phyloP scores from a whole-genome alignment of 2,113 vertebrate genomes.

The Burhinus oedicnemus region DNA sequence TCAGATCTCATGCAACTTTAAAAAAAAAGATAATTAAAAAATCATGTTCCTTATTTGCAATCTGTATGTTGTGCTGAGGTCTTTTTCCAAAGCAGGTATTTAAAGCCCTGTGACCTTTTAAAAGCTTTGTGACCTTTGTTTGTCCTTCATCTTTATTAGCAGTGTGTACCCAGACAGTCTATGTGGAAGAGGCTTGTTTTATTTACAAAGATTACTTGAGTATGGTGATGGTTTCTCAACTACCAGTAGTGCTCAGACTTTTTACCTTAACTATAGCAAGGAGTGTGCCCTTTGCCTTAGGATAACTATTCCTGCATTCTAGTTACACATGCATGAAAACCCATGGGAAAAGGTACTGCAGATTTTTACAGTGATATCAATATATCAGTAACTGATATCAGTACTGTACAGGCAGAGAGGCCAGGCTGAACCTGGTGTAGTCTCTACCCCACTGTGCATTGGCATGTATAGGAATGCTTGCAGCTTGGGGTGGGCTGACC shows the following conservation, averaged over 20 bases:
- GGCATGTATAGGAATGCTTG: not conserved
- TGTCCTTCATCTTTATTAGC: not conserved
- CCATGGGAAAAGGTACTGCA: not conserved
- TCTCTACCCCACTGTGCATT: not conserved
- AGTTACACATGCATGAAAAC: not conserved
- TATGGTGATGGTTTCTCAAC: not conserved
- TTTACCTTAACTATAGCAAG: not conserved
- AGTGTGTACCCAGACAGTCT: not conserved
- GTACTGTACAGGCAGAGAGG: not conserved
- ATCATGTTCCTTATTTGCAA: not conserved
- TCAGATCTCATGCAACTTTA: not conserved
- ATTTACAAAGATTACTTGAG: not conserved
- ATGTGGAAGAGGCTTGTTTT: not conserved
- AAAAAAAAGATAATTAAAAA: not conserved
- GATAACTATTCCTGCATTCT: not conserved
- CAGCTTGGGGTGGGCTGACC: not conserved
- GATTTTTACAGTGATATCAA: not conserved
- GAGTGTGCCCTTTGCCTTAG: not conserved
- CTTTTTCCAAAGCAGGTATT: not conserved
- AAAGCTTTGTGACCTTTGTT: not conserved
- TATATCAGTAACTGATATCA: not conserved
- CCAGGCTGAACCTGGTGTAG: not conserved
- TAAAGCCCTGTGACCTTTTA: not conserved
- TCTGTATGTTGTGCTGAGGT: not conserved
- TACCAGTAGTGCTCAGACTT: not conserved